Base-by-base conservation (phyloP, 2,888 invertebrate genomes). In the Nomada fabriciana region DNA sequence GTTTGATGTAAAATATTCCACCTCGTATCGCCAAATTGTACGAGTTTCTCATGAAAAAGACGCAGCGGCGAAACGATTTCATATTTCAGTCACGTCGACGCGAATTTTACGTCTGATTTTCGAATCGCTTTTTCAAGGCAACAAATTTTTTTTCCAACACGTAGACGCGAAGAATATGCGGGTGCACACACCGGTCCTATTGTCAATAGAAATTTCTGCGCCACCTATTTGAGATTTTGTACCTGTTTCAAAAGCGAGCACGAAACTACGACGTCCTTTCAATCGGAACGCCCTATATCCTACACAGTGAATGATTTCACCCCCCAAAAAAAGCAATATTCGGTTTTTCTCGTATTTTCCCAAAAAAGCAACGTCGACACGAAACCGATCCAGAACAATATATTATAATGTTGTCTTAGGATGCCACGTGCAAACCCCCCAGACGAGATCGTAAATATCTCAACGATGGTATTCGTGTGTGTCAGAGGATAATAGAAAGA, bases 91-190 rank as follows among this genome's bases (percentile, higher is more conserved):
- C 65, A 25, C n/a, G 47, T 50, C n/a, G 47, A 47, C 43, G 50
- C 50, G 25, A 9, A 13, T 61, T 78, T 63, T 52, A n/a, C 68
- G 23, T 42, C 23, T 36, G 53, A 78, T 78, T 78, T 78, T 78
- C 50, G n/a, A 78, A 78, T 70, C 59, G 52, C 29, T 55, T 61
- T 43, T 64, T 61, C 15, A 29, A 25, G 43, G 15, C 3, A 42
- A 50, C 20, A 60, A 65, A 36, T n/a, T 13, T 23, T 43, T 43
- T 25, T 1, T 64, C 18, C 7, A 11, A 42, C 23, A 13, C 11
- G 18, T 5, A 10, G 2, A 18, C 29, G 2, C 50, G 25, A 53
- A 18, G 13, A 18, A 70, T 29, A 23, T 25, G 47, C 47, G 63
- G 13, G 43, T 9, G 5, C 13, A 43, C 15, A 52, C n/a, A 15